Evolutionary conservation across 2,888 invertebrate species (phyloP), one percentile per base, ranked within the genome.

Genomic region (Drosophila greeni): DNA sequence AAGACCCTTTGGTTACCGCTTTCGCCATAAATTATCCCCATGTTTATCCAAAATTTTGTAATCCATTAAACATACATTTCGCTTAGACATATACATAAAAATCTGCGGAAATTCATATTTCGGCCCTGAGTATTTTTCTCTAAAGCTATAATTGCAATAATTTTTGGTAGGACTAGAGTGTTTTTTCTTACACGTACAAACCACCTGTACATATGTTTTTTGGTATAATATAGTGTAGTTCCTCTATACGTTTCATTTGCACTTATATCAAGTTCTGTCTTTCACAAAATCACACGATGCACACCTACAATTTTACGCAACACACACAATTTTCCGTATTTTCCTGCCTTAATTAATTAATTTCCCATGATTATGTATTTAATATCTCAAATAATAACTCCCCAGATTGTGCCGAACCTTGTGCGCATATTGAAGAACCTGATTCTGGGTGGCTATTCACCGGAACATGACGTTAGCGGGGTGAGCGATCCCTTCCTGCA

Each of bases 401-500:
- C 16, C 0, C 31, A 99, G 98, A 95, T 99, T 89, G 99, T 99
- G 81, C 98, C 99, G 65, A 99, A 98, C 90, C 91, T 99, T 89
- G 99, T 99, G 84, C 93, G 99, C 86, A 98, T 99, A 88, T 90
- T 99, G 89, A 99, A 99, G 91, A 99, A 98, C 90, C 91, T 99
- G 75, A 98, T 99, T 79, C 91, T 99, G 90, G 97, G 98, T 57
- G 99, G 99, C 26, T 99, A 99, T 90, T 99, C 99, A 31, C 99
- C 99, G 12, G 99, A 99, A 88, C 99, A 99, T 89, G 99, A 99
- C 89, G 99, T 99, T 45, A 98, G 98, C 71, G 99, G 99, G 24
- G 98, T 99, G 43, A 98, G 98, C 78, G 99, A 99, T 91, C 99
- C 99, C 47, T 99, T 99, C 90, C 92, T 99, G 73, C 99, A 99